These are phyloP conservation scores for Hydropsyche betteni DNA, from an alignment of 2,888 invertebrate genomes.

Conservation along the genomic window DNA sequence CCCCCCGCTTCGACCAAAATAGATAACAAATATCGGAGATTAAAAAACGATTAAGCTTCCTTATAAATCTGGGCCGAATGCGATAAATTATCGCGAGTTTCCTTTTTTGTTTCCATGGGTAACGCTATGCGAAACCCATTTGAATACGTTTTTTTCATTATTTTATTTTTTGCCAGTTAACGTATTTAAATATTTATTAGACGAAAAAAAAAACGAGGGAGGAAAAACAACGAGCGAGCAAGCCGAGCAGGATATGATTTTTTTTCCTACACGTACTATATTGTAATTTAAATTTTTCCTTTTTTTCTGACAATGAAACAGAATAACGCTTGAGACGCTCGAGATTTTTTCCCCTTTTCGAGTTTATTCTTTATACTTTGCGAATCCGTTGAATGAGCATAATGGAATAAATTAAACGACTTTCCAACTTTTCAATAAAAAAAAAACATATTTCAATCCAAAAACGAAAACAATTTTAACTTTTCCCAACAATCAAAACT, in stretches of 20 bases:
- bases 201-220: conserved; percentile 6
- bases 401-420: conserved; percentile 15
- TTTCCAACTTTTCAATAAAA: too few relatives aligned
- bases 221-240: conserved; percentile 1
- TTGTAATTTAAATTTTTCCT: conserved; percentile 17
- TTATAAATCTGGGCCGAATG: conserved; percentile 33
- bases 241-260: neutral
- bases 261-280: neutral
- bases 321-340: neutral
- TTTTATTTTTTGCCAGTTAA: conserved; percentile 2
- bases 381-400: neutral
- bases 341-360: conserved; percentile 3
- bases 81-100: conserved; percentile 36
- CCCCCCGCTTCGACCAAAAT: neutral
- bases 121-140: conserved; percentile 11
- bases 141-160: conserved; percentile 1
- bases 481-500: too few relatives aligned
- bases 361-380: conserved; percentile 4
- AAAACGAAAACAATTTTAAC: too few relatives aligned
- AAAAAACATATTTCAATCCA: too few relatives aligned
- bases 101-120: neutral
- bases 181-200: conserved; percentile 33
- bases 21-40: conserved; percentile 35
- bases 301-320: conserved; percentile 14
- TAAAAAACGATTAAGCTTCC: conserved; percentile 40